These are phyloP conservation scores for Brachylomia viminalis DNA, from an alignment of 2,888 invertebrate species.

Conservation along the genomic window DNA sequence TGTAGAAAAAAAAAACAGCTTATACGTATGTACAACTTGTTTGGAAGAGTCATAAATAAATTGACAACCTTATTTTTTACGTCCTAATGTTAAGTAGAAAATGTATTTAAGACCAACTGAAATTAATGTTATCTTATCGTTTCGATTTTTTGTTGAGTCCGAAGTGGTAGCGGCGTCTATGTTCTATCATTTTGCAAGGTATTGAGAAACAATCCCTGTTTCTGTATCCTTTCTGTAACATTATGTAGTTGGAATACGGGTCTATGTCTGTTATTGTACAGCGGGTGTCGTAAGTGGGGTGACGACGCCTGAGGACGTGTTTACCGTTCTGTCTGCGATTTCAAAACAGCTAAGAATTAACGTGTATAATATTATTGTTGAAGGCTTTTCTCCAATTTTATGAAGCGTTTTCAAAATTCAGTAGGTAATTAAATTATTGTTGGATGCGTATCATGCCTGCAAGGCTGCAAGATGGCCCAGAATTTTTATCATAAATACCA, in stretches of 20 bases:
- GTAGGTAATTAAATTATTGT: conserved; percentile 33
- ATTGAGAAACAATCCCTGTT: conserved; percentile 45
- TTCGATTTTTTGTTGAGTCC: not conserved
- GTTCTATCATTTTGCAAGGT: conserved; percentile 17
- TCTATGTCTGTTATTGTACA: conserved; percentile 69
- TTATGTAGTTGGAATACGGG: conserved; percentile 62
- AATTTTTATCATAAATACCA: conserved; percentile 7
- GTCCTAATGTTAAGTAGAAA: not conserved
- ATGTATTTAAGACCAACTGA: not conserved
- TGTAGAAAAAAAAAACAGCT: conserved; percentile 17
- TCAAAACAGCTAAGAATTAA: conserved; percentile 71
- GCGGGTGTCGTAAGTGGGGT: conserved; percentile 71
- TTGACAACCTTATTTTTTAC: conserved; percentile 17
- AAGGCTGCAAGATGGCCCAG: conserved; percentile 8
- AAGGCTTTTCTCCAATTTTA: conserved; percentile 59
- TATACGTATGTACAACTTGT: not conserved
- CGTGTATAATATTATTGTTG: conserved; percentile 61
- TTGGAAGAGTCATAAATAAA: not conserved
- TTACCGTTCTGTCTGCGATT: conserved; percentile 71
- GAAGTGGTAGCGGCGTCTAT: not conserved
- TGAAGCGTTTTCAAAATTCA: conserved; percentile 25
- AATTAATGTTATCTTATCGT: not conserved
- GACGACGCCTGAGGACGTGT: conserved; percentile 68
- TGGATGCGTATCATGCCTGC: conserved; percentile 11
- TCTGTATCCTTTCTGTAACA: conserved; percentile 51